These are phyloP conservation scores for Lithophane socia DNA, from an alignment of 2,888 invertebrate genomes.

Conservation along the genomic window DNA sequence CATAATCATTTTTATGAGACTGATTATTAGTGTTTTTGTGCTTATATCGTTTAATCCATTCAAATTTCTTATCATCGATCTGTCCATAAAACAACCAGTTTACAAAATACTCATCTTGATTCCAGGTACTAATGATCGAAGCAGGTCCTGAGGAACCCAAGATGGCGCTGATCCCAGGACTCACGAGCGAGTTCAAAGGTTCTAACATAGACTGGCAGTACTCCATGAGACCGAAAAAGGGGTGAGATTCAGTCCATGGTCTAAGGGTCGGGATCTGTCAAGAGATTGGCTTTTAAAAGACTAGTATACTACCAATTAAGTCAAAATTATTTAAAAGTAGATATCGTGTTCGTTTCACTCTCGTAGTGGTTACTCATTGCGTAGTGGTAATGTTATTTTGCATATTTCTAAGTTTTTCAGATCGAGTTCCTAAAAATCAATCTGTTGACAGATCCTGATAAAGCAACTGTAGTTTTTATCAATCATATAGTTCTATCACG, in stretches of 20 bases:
- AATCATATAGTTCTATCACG: constrained; percentile 70
- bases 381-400: constrained; percentile 2
- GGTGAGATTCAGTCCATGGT: constrained; percentile 73
- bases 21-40: not conserved
- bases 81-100: not conserved
- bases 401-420: not conserved
- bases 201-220: constrained; percentile 86
- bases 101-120: not conserved
- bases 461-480: constrained; percentile 69
- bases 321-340: not conserved
- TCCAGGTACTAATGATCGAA: constrained; percentile 82
- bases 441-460: constrained; percentile 59
- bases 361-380: not conserved
- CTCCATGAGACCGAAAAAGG: constrained; percentile 84
- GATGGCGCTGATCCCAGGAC: constrained; percentile 84
- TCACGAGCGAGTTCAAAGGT: constrained; percentile 85
- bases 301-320: not conserved
- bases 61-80: not conserved
- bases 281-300: constrained; percentile 49
- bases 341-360: not conserved
- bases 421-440: constrained; percentile 32
- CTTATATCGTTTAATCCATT: not conserved
- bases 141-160: constrained; percentile 86
- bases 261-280: constrained; percentile 59
- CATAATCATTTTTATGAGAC: not conserved